Conservation (phyloP, 2,113 vertebrate genomes). For the Tupaia tana region DNA sequence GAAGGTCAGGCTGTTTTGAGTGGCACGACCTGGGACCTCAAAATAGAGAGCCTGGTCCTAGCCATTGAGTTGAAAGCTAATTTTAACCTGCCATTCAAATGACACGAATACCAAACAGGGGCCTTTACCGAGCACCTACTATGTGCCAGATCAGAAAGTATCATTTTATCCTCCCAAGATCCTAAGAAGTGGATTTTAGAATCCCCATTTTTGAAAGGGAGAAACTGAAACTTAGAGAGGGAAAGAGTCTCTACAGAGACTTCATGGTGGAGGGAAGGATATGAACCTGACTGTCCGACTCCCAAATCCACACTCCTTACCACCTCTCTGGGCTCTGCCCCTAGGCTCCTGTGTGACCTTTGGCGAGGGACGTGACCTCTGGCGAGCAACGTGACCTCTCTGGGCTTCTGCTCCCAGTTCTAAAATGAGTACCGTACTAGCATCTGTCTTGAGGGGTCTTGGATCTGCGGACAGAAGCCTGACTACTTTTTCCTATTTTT, state of each 20-base stretch:
- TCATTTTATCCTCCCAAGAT: too few relatives aligned
- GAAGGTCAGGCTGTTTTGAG: neutral
- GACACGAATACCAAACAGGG: neutral
- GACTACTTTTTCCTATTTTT: too few relatives aligned
- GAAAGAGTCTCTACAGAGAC: neutral
- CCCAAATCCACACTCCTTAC: neutral
- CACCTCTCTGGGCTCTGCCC: neutral
- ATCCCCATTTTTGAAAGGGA: neutral
- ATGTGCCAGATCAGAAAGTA: neutral
- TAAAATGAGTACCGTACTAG: neutral
- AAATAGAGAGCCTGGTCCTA: neutral
- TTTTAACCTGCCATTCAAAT: neutral
- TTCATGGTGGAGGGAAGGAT: neutral
- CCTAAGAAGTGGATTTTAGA: neutral
- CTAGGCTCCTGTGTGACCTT: neutral
- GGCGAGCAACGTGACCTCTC: neutral
- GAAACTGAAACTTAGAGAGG: neutral
- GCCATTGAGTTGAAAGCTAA: neutral
- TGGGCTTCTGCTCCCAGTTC: neutral
- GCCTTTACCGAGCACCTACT: neutral
- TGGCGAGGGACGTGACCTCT: neutral
- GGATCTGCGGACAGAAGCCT: neutral
- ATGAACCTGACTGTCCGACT: neutral
- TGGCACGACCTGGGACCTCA: rapidly evolving
- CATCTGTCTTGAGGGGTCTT: neutral